A percentile compares a stretch with the other conserved stretches of the same genome.
phyloP scores from a whole-genome alignment of 2,888 invertebrate genomes.

The Nemoura dubitans region DNA sequence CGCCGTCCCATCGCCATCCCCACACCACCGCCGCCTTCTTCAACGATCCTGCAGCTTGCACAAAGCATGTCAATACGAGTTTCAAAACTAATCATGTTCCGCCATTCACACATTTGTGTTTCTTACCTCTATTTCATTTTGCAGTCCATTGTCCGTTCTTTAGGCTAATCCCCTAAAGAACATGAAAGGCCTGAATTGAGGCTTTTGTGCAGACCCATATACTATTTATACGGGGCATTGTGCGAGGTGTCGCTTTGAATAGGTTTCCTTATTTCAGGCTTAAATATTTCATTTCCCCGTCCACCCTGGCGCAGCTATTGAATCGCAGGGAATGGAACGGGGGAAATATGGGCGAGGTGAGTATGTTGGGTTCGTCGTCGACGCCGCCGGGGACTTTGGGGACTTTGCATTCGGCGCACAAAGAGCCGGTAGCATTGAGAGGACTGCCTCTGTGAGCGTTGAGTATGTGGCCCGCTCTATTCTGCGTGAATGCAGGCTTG shows the following conservation, averaged over 20 bases:
- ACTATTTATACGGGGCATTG: slow-evolving; percentile 50
- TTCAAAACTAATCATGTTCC: slow-evolving; percentile 51
- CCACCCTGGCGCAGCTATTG: slow-evolving; percentile 26
- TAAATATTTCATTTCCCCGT: slow-evolving; percentile 51
- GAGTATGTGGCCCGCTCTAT: slow-evolving; percentile 21
- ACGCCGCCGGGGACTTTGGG: slow-evolving; percentile 1
- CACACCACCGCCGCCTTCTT: background rate
- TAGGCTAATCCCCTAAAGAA: slow-evolving; percentile 49
- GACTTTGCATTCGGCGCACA: slow-evolving; percentile 8
- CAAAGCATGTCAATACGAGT: slow-evolving; percentile 48
- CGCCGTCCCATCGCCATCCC: background rate
- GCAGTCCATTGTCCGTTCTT: slow-evolving; percentile 49
- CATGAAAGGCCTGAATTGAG: slow-evolving; percentile 47
- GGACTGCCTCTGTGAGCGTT: background rate
- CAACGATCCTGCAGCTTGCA: slow-evolving; percentile 20
- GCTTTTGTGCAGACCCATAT: slow-evolving; percentile 49
- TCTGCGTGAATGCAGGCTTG: background rate
- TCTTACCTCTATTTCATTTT: slow-evolving; percentile 51
- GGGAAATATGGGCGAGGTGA: slow-evolving; percentile 35
- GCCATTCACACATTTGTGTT: slow-evolving; percentile 50
- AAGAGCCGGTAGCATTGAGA: slow-evolving; percentile 9
- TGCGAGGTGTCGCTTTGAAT: slow-evolving; percentile 51
- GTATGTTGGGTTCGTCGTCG: background rate
- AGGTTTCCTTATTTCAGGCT: slow-evolving; percentile 51
- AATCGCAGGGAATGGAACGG: slow-evolving; percentile 34